These are phyloP conservation scores for Coracias cyanogaster DNA, from an alignment of 2,797 vertebrate species.

Conservation along the genomic window DNA sequence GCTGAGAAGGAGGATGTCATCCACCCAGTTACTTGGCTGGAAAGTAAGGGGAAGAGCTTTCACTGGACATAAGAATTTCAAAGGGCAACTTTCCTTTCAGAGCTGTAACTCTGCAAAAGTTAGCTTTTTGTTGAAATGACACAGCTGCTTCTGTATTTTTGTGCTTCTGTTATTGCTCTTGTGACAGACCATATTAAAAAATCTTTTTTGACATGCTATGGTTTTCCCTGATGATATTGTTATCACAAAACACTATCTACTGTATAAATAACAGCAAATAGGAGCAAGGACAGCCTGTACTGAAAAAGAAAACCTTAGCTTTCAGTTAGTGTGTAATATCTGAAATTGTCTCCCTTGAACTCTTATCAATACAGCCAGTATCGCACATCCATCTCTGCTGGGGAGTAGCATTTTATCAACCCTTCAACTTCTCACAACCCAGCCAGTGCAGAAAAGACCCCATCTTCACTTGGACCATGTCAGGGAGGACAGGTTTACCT, in stretches of 20 bases:
- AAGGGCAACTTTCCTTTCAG: background rate
- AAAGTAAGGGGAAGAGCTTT: background rate
- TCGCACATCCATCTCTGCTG: background rate
- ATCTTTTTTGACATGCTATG: background rate
- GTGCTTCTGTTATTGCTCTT: constrained; percentile 7
- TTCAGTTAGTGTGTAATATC: background rate
- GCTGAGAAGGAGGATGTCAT: constrained; percentile 53
- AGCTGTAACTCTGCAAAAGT: background rate
- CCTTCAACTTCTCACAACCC: background rate
- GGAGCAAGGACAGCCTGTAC: background rate
- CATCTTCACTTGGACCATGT: background rate
- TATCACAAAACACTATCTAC: constrained; percentile 20
- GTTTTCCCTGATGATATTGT: constrained; percentile 5
- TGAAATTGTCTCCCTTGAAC: background rate
- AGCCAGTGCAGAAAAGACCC: background rate
- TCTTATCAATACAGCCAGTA: background rate
- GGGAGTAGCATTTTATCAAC: background rate
- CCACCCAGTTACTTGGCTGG: constrained; percentile 4
- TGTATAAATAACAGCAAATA: constrained; percentile 9
- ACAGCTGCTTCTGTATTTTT: background rate
- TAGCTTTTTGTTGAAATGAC: background rate
- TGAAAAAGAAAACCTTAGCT: background rate
- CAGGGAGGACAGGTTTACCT: background rate
- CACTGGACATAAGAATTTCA: background rate
- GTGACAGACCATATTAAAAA: constrained; percentile 11